Base-by-base conservation (phyloP, 2,888 invertebrate species). In the Cylloceria caligata region DNA sequence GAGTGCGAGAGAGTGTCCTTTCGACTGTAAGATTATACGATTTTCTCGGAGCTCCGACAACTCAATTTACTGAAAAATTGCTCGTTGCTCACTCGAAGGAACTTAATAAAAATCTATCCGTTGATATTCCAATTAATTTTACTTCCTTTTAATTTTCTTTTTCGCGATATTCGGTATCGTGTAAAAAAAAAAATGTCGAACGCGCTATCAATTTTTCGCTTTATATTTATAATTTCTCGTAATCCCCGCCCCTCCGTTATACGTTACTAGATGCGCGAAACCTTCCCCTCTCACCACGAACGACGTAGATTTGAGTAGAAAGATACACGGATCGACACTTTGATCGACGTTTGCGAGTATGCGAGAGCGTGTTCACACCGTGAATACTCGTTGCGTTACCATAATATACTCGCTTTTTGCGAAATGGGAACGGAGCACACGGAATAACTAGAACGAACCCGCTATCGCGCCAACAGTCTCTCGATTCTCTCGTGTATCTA, bases 401-500 rank as follows among this genome's bases (percentile, higher is more conserved):
- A 42, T 27, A n/a, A 11, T 42, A 55, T 39, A 42, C 19, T 16
- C 42, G 0, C 27, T 57, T 19, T 47, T 52, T 45, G 60, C 45
- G 60, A 45, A 45, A 52, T 16, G 55, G 16, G 36, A 69, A 69
- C 36, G 9, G 69, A 11, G 24, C 19, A 16, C 24, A 42, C 57
- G 30, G 36, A 6, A 11, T 11, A 27, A n/a, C n/a, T 3, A 55
- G 69, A 69, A 27, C 30, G 57, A 62, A 42, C 57, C 42, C 16
- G 45, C 62, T 67, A 39, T 67, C 36, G 60, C 36, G 42, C n/a
- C n/a, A n/a, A 13, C 36, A 30, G 7, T 39, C 21, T 57, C 34
- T n/a, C 39, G 67, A 73, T 67, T 68, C 21, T 42, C 19, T 30
- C 57, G 67, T 42, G 47, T 67, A 78, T 55, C 24, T 47, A 74